phyloP scores from a whole-genome alignment of 2,888 invertebrate species.

The Leucania comma region DNA sequence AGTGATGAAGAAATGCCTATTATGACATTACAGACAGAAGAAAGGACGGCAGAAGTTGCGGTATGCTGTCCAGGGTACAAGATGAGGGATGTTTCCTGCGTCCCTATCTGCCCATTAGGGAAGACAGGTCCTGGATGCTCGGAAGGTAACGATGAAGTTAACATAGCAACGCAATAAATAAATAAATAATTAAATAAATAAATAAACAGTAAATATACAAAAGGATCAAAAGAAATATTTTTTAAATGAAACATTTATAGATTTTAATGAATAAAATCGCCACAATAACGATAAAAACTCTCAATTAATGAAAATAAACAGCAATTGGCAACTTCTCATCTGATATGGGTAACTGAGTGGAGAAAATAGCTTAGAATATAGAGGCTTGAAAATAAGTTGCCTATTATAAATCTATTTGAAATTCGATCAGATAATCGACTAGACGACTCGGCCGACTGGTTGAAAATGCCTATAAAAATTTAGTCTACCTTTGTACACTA shows the following conservation, averaged over 20 bases:
- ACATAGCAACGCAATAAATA: not conserved
- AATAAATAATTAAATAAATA: not conserved
- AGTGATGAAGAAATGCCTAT: not conserved
- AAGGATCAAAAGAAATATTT: not conserved
- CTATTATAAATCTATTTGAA: not conserved
- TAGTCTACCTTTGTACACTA: too few species aligned
- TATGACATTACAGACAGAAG: conserved; percentile 91
- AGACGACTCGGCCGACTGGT: too few species aligned
- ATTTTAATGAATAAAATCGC: not conserved
- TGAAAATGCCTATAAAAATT: too few species aligned
- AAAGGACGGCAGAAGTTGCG: conserved; percentile 92
- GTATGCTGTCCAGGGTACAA: conserved; percentile 95
- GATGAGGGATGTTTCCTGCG: conserved; percentile 92
- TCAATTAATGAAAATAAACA: not conserved
- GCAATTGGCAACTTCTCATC: not conserved
- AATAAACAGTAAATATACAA: not conserved
- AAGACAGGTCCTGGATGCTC: conserved; percentile 91
- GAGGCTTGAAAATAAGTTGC: not conserved
- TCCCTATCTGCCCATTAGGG: conserved; percentile 92
- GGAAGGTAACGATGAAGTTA: conserved; percentile 81
- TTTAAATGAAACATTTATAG: too few species aligned
- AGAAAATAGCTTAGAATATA: not conserved
- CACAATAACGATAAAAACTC: not conserved
- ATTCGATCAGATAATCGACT: not conserved
- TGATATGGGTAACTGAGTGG: not conserved